Evolutionary conservation across 2,888 invertebrate species (phyloP).

Genomic region (Drosophila nr. fundita): DNA sequence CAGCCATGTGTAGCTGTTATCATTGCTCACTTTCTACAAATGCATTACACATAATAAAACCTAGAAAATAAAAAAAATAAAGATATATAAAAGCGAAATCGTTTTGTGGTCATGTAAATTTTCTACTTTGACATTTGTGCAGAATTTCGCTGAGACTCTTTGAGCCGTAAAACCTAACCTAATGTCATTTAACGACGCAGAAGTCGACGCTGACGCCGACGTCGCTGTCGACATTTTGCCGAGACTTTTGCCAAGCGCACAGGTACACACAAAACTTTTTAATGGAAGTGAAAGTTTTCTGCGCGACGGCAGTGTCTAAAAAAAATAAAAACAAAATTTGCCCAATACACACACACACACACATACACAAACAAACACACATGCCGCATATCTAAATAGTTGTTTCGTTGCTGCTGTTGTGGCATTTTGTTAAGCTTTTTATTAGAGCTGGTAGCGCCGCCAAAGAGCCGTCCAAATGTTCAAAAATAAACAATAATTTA

Average conservation of each 20-base stretch:
- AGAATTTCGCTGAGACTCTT: slow-evolving; percentile 66
- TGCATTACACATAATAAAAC: slow-evolving; percentile 13
- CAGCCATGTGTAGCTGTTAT: background rate
- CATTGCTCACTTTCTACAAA: slow-evolving; percentile 37
- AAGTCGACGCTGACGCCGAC: slow-evolving; percentile 26
- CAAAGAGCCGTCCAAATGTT: slow-evolving; percentile 60
- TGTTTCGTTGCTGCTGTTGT: slow-evolving; percentile 34
- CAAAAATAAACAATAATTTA: slow-evolving; percentile 47
- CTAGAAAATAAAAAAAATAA: slow-evolving; percentile 18
- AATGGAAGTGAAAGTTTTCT: slow-evolving; percentile 77
- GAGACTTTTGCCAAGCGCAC: slow-evolving; percentile 58
- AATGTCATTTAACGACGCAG: slow-evolving; percentile 73
- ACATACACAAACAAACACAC: slow-evolving; percentile 59
- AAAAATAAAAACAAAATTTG: slow-evolving; percentile 37
- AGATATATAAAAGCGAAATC: slow-evolving; percentile 71
- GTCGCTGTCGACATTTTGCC: slow-evolving; percentile 54
- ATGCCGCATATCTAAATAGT: slow-evolving; percentile 58
- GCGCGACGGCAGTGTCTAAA: slow-evolving; percentile 61
- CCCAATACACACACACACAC: slow-evolving; percentile 34
- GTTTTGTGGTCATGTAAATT: slow-evolving; percentile 58
- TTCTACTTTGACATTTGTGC: slow-evolving; percentile 73
- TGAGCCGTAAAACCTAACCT: slow-evolving; percentile 73
- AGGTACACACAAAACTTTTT: slow-evolving; percentile 74
- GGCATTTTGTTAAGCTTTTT: slow-evolving; percentile 24
- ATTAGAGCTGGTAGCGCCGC: slow-evolving; percentile 65